Evolutionary conservation across 2,888 invertebrate genomes (phyloP), one percentile per base, ranked within the genome.

Genomic region (Acleris laterana): DNA sequence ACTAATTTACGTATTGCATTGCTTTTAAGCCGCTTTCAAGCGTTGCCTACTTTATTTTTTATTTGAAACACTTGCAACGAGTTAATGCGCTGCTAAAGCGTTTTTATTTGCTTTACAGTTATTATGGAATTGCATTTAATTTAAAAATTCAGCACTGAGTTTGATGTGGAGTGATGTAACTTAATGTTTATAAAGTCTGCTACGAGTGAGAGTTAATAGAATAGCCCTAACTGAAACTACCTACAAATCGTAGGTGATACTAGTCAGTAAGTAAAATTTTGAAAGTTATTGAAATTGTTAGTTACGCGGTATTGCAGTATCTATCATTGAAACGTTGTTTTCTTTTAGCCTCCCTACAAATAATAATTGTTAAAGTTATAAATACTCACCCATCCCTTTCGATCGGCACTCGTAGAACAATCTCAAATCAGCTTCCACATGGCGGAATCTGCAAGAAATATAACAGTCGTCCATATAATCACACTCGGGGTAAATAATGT

Each of bases 1-100:
- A 62, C 60, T 32, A 65, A 61, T 63, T 56, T 52, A 58, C 60
- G 56, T 56, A 65, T 56, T 28, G 60, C 17, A 60, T 55, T 48
- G 25, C 63, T 52, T 59, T 60, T 56, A 65, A 60, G 50, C 60
- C 65, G 17, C 48, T 20, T 60, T 60, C 49, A 60, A 60, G 44
- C 22, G 55, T 38, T 60, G 49, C 60, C 46, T 44, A 44, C 44
- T 65, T 65, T 56, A 56, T 60, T 55, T 60, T 59, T 49, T 59
- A 60, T 48, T 52, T 20, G 49, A 53, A 53, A 25, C 44, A 13
- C 52, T 48, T 59, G 28, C 49, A 25, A n/a, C 60, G 42, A 42
- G 64, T 59, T 60, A 44, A 25, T 38, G 20, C 38, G 42, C 20
- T 42, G 55, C 55, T 16, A 53, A 19, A 25, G 22, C 17, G 20